Evolutionary conservation across 2,113 vertebrate genomes (phyloP).

Genomic region (Acrocephalus kingi): DNA sequence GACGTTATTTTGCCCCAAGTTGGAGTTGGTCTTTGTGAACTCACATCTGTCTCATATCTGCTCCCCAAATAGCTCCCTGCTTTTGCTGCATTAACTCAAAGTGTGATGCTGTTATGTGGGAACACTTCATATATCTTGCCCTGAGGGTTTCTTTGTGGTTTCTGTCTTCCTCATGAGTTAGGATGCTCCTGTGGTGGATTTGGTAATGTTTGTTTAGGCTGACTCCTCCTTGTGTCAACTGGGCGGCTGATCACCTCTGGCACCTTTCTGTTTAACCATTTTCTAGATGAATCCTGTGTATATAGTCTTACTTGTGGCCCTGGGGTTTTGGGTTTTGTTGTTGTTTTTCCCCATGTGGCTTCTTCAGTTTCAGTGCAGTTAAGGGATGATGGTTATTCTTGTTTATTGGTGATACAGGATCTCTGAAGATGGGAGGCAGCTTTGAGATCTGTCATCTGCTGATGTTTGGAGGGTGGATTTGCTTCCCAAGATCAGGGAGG

Average conservation of each 20-base stretch:
- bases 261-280: background rate
- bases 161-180: background rate
- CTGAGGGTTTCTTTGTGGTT: background rate
- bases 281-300: background rate
- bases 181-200: background rate
- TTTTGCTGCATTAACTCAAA: background rate
- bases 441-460: background rate
- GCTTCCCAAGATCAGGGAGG: background rate
- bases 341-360: background rate
- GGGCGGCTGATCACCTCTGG: background rate
- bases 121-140: background rate
- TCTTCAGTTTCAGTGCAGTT: background rate
- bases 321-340: background rate
- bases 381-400: background rate
- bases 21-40: background rate
- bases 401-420: background rate
- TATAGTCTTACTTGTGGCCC: background rate
- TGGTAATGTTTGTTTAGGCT: background rate
- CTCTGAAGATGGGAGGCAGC: background rate
- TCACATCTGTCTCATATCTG: background rate
- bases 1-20: background rate
- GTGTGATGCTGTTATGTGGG: background rate
- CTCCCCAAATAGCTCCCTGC: background rate
- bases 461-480: background rate
- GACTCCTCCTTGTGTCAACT: background rate